Evolutionary conservation across 2,797 vertebrate genomes (phyloP).

Genomic region (Falco peregrinus): DNA sequence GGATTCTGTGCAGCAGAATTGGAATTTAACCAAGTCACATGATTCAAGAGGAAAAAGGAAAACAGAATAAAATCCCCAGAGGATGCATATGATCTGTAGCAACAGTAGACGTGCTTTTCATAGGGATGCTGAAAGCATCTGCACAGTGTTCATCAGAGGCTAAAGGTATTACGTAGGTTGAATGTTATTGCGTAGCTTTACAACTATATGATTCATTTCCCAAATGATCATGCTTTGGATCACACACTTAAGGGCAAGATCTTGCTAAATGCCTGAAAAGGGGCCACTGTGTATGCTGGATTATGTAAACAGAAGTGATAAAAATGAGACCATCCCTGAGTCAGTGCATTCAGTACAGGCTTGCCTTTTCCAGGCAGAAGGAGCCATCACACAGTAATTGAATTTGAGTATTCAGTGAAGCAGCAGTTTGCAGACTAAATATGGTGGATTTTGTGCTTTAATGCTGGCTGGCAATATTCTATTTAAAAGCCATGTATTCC

Average conservation of each 20-base stretch:
- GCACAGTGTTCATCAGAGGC: neutral
- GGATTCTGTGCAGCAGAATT: neutral
- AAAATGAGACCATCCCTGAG: neutral
- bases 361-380: constrained; percentile 34
- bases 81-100: neutral
- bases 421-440: neutral
- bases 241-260: neutral
- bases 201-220: neutral
- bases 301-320: constrained; percentile 13
- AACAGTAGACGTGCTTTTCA: constrained; percentile 21
- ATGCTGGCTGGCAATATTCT: neutral
- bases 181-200: neutral
- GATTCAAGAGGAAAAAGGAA: constrained; percentile 30
- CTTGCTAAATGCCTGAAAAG: neutral
- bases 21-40: constrained; percentile 23
- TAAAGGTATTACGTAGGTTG: neutral
- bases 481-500: neutral
- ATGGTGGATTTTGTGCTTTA: neutral
- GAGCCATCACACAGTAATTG: neutral
- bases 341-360: constrained; percentile 22
- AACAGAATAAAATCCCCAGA: constrained; percentile 1
- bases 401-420: neutral
- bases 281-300: neutral
- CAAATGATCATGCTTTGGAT: neutral
- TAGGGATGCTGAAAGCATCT: neutral